Conservation (phyloP, 1,140 invertebrate species). For the Sinonovacula constricta region DNA sequence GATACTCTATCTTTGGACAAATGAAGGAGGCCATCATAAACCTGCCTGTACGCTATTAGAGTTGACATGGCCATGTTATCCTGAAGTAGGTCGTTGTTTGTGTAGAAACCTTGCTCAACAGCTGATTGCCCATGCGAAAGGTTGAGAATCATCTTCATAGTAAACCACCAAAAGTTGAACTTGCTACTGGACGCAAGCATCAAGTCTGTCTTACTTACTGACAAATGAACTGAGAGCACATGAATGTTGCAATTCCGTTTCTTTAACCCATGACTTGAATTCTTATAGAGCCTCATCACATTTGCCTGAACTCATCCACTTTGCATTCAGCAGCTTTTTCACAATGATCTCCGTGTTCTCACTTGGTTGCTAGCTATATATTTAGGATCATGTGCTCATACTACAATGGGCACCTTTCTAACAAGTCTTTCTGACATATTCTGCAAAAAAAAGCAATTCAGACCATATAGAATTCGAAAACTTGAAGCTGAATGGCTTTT, state of each 20-base stretch:
- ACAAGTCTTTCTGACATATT: slow-evolving; percentile 12
- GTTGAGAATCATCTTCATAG: slow-evolving; percentile 21
- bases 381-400: slow-evolving; percentile 24
- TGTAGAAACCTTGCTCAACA: slow-evolving; percentile 30
- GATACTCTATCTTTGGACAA: slow-evolving; percentile 6
- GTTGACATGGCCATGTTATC: slow-evolving; percentile 28
- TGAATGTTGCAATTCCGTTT: slow-evolving; percentile 31
- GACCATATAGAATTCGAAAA: slow-evolving; percentile 24
- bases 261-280: slow-evolving; percentile 28
- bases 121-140: slow-evolving; percentile 38
- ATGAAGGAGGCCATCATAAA: slow-evolving; percentile 35
- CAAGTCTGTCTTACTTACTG: slow-evolving; percentile 25
- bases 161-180: slow-evolving; percentile 14
- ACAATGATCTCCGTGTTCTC: slow-evolving; percentile 29
- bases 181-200: slow-evolving; percentile 16
- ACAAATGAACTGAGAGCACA: slow-evolving; percentile 13
- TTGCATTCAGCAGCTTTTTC: slow-evolving; percentile 27
- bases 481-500: slow-evolving; percentile 31
- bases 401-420: slow-evolving; percentile 46
- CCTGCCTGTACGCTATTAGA: slow-evolving; percentile 28
- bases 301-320: slow-evolving; percentile 25
- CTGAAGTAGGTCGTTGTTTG: slow-evolving; percentile 22
- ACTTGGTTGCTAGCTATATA: slow-evolving; percentile 28
- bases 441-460: slow-evolving; percentile 6
- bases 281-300: slow-evolving; percentile 27